Evolutionary conservation across 2,888 invertebrate species (phyloP).

Genomic region (Drosophila glabriapex): DNA sequence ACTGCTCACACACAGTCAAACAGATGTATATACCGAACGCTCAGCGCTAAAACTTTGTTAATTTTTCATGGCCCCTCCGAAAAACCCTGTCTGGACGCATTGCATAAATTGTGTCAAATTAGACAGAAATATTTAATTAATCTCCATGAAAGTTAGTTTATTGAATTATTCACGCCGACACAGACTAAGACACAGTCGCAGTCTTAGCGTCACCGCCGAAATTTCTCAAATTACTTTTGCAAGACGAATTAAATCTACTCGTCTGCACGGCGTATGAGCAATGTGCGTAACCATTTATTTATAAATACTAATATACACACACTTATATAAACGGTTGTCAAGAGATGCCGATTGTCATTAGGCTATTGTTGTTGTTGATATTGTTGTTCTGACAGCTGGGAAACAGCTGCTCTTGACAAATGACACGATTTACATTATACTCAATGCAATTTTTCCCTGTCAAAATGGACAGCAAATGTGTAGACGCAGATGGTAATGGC

Average conservation of each 20-base stretch:
- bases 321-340: conserved; percentile 22
- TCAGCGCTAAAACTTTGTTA: conserved; percentile 64
- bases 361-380: conserved; percentile 34
- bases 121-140: conserved; percentile 82
- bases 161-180: conserved; percentile 69
- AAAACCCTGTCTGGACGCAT: conserved; percentile 36
- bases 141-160: conserved; percentile 76
- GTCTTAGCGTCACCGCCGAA: conserved; percentile 40
- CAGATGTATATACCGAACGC: conserved; percentile 14
- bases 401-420: conserved; percentile 81
- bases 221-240: conserved; percentile 70
- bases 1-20: conserved; percentile 7
- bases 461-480: conserved; percentile 70
- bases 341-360: conserved; percentile 69
- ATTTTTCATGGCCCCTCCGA: conserved; percentile 50
- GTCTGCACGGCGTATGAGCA: conserved; percentile 38
- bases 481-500: conserved; percentile 75
- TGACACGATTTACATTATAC: conserved; percentile 82
- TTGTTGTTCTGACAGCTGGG: conserved; percentile 34
- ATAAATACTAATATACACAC: conserved; percentile 3
- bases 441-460: conserved; percentile 80
- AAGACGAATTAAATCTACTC: conserved; percentile 67
- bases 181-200: conserved; percentile 35
- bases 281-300: conserved; percentile 21
- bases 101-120: conserved; percentile 80